Conservation (phyloP, 2,888 invertebrate species). For the Epistrophella euchroma region DNA sequence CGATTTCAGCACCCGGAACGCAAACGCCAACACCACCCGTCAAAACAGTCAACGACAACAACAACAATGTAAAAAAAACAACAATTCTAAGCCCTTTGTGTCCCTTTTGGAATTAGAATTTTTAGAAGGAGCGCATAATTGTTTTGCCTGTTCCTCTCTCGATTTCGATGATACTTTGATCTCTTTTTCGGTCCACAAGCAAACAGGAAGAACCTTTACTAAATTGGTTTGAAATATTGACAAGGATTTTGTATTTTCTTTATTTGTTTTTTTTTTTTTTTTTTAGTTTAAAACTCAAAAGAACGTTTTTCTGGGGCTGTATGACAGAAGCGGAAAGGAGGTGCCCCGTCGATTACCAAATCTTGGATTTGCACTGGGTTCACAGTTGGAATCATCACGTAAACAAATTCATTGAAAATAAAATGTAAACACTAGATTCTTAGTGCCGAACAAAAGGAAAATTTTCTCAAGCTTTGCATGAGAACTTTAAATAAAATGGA, state of each 20-base stretch:
- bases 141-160: conserved; percentile 36
- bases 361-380: conserved; percentile 32
- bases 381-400: conserved; percentile 36
- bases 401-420: conserved; percentile 54
- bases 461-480: conserved; percentile 21
- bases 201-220: conserved; percentile 41
- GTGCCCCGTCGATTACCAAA: conserved; percentile 27
- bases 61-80: conserved; percentile 1
- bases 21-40: conserved; percentile 9
- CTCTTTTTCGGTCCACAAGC: conserved; percentile 26
- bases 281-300: background rate
- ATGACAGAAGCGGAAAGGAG: background rate
- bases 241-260: conserved; percentile 35
- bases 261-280: background rate
- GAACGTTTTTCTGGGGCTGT: background rate
- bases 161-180: conserved; percentile 50
- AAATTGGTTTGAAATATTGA: conserved; percentile 47
- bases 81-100: conserved; percentile 42
- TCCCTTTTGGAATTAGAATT: conserved; percentile 26
- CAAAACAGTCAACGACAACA: conserved; percentile 31
- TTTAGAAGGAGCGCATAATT: conserved; percentile 40
- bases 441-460: conserved; percentile 12
- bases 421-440: conserved; percentile 38
- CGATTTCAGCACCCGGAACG: conserved; percentile 20
- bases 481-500: conserved; percentile 26